Conservation (phyloP, 2,888 invertebrate genomes). For the Sialis lutaria region DNA sequence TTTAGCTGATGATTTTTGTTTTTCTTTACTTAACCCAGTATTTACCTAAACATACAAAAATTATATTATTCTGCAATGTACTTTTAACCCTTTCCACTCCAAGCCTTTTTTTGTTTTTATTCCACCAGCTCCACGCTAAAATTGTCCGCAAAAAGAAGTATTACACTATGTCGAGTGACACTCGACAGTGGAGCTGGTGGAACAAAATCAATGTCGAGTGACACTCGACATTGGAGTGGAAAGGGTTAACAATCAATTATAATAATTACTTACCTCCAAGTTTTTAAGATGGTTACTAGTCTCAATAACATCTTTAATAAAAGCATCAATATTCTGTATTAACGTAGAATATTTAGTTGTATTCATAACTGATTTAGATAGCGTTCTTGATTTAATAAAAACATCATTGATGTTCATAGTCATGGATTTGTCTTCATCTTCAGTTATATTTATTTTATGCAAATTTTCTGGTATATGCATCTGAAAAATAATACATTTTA, state of each 20-base stretch:
- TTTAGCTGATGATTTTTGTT: constrained; percentile 64
- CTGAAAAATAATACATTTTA: too few species aligned
- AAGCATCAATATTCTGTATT: constrained; percentile 43
- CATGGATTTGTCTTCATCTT: too few species aligned
- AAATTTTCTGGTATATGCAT: too few species aligned
- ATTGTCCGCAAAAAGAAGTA: too few species aligned
- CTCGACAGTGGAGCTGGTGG: too few species aligned
- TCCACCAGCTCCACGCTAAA: too few species aligned
- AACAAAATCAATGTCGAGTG: too few species aligned
- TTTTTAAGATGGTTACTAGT: constrained; percentile 48
- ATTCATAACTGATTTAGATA: constrained; percentile 44
- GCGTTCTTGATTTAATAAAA: constrained; percentile 39
- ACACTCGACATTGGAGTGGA: too few species aligned
- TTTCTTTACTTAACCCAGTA: constrained; percentile 28
- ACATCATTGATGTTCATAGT: background rate
- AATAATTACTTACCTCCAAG: constrained; percentile 32
- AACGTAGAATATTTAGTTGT: constrained; percentile 38
- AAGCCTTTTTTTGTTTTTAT: too few species aligned
- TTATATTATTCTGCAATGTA: constrained; percentile 5
- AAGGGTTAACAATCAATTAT: background rate
- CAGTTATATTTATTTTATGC: too few species aligned
- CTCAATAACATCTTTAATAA: constrained; percentile 47
- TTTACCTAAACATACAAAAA: constrained; percentile 32
- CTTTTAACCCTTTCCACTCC: too few species aligned
- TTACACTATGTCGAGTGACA: too few species aligned